Evolutionary conservation across 2,888 invertebrate species (phyloP).

Genomic region (Dicyrtomina minuta): DNA sequence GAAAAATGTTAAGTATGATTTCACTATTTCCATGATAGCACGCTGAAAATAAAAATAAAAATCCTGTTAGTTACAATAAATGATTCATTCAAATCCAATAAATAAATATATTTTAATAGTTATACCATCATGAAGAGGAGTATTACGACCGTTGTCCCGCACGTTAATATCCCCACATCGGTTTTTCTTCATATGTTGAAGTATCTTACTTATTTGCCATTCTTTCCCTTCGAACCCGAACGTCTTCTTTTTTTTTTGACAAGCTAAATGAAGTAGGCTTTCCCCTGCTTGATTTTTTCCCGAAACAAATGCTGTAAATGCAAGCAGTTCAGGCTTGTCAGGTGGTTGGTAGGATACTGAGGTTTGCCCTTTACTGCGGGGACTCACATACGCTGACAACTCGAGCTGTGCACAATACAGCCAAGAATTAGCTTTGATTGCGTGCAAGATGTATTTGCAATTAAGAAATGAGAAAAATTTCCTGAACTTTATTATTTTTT

Average conservation of each 20-base stretch:
- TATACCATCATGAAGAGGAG: constrained; percentile 41
- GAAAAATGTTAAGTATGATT: constrained; percentile 4
- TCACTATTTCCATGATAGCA: constrained; percentile 27
- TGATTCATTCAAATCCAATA: too few relatives aligned
- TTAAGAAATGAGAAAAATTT: too few relatives aligned
- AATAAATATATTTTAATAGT: too few relatives aligned
- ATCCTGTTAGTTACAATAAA: too few relatives aligned
- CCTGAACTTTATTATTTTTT: too few relatives aligned
- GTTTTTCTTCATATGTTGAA: background rate
- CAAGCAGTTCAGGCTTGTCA: too few relatives aligned
- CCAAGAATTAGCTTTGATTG: too few relatives aligned
- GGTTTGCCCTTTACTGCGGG: too few relatives aligned
- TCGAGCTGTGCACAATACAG: too few relatives aligned
- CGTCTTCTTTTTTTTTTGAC: constrained; percentile 2
- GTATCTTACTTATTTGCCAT: background rate
- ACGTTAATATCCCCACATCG: constrained; percentile 31
- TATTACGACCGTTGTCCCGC: constrained; percentile 39
- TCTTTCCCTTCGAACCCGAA: background rate
- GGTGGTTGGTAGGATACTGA: too few relatives aligned
- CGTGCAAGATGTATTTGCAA: too few relatives aligned
- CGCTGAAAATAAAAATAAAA: too few relatives aligned
- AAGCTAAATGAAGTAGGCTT: constrained; percentile 34
- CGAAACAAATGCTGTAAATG: background rate
- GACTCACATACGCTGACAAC: background rate
- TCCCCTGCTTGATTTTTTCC: constrained; percentile 34